Evolutionary conservation across 2,113 vertebrate species (phyloP).

Genomic region (Oreochromis niloticus): DNA sequence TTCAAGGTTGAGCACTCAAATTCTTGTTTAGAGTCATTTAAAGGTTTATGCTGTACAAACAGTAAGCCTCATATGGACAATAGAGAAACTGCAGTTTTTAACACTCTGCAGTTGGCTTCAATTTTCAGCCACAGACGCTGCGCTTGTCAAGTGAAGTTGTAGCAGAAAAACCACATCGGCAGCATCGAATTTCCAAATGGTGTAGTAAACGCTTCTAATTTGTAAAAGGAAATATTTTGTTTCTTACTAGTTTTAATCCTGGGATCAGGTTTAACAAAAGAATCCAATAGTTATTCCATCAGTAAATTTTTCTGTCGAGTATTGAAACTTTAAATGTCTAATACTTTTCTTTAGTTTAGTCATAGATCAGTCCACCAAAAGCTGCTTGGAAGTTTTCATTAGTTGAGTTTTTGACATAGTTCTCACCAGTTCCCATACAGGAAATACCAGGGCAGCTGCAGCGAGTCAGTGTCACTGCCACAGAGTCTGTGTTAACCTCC

Average conservation of each 20-base stretch:
- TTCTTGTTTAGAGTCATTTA: neutral
- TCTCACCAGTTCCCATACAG: conserved; percentile 46
- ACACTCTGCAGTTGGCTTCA: neutral
- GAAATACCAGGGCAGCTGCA: conserved; percentile 61
- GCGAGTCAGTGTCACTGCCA: conserved; percentile 27
- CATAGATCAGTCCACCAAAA: neutral
- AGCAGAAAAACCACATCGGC: neutral
- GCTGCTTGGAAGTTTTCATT: neutral
- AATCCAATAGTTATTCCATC: neutral
- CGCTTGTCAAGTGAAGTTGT: neutral
- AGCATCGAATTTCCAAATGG: neutral
- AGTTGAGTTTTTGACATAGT: conserved; percentile 42
- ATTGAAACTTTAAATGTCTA: neutral
- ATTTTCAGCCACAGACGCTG: neutral
- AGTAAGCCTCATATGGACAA: neutral
- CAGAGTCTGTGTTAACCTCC: neutral
- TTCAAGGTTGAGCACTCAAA: neutral
- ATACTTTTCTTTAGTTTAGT: neutral
- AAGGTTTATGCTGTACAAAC: neutral
- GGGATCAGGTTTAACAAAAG: neutral
- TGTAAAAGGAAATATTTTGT: neutral
- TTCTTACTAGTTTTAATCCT: neutral
- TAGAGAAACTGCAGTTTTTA: neutral
- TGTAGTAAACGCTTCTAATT: fast-evolving
- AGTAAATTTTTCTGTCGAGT: neutral